Base-by-base conservation (phyloP, 2,113 vertebrate species). In the Oreochromis tanganicae region DNA sequence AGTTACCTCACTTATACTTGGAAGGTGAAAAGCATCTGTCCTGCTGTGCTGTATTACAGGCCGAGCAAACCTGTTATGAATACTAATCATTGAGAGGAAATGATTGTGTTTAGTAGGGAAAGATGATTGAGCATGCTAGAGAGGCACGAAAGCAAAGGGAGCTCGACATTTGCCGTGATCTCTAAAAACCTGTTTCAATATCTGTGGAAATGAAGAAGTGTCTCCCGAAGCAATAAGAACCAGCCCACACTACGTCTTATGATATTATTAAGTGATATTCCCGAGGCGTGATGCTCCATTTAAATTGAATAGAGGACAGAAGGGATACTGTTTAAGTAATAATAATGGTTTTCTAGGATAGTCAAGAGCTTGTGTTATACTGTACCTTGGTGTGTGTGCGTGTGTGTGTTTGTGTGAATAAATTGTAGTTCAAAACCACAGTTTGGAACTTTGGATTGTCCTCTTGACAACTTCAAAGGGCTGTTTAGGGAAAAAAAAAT, bases 211-310 rank as follows among this genome's bases (percentile, higher is more conserved):
- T 86, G 27, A 86, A 79, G 59, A 82, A 61, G 82, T 68, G 50
- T 89, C 86, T 93, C 90, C 89, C 87, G 85, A 43, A 93, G 92
- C 93, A 94, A 92, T 92, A 94, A 93, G 84, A 75, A 29, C 3
- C 81, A 80, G 82, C 92, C 85, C 85, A 87, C 85, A 46, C 61
- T 85, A 55, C 3, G 12, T 55, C 85, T 61, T 81, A 63, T 61
- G 83, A 85, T 85, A 88, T 94, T 89, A 94, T 93, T 92, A 85
- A 84, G 81, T 90, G 85, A 78, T 19, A 75, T 11, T 92, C 92
- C 89, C 88, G 21, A 48, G 85, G 84, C 86, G 55, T 13, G 71
- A 55, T 14, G 50, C 81, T 79, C 52, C 61, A 19, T 87, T 86
- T 88, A 68, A 88, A 87, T 83, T 87, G 82, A 88, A 81, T 11